Evolutionary conservation across 1,140 invertebrate genomes (phyloP), one percentile per base, ranked within the genome.

Genomic region (Eriocheir sinensis): DNA sequence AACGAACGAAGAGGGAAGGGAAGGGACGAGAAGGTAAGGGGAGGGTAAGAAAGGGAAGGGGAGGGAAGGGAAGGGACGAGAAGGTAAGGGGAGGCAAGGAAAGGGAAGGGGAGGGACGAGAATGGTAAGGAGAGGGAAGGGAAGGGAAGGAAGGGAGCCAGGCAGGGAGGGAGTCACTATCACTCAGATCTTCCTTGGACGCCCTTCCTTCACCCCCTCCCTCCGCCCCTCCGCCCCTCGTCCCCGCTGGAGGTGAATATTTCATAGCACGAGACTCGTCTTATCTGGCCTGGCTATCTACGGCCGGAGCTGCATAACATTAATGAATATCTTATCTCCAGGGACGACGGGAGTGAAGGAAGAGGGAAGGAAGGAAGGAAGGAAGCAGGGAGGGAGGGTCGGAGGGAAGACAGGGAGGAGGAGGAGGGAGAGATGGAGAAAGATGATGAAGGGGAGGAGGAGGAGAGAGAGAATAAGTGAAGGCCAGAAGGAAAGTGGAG

Each of bases 241-340:
- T n/a, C n/a, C n/a, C 60, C 21, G 21, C 60, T 21, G 44, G 21
- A 72, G 60, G 6, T 72, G 60, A 72, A 72, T 72, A 72, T 72
- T 72, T 72, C 60, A 72, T 72, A 21, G 60, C 60, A 72, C 60
- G 60, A 72, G 60, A 72, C 21, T 72, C 60, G 60, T 21, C 60
- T 72, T 72, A 72, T 72, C 60, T 72, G 12, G 21, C 60, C n/a
- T n/a, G 60, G 60, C 21, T 72, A 72, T 72, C 60, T 72, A 72
- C 60, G 60, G 0, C 60, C 60, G 0, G 27, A 72, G n/a, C 60
- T 72, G 60, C 60, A 72, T 72, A 72, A 72, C 60, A 72, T 72
- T 72, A 72, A 72, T 72, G 60, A 72, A 72, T 72, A 72, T 72
- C 60, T 72, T 72, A 72, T 72, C 60, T 72, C 21, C 4, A n/a